Conservation (phyloP, 1,140 invertebrate species). For the Rhagoletis zephyria region DNA sequence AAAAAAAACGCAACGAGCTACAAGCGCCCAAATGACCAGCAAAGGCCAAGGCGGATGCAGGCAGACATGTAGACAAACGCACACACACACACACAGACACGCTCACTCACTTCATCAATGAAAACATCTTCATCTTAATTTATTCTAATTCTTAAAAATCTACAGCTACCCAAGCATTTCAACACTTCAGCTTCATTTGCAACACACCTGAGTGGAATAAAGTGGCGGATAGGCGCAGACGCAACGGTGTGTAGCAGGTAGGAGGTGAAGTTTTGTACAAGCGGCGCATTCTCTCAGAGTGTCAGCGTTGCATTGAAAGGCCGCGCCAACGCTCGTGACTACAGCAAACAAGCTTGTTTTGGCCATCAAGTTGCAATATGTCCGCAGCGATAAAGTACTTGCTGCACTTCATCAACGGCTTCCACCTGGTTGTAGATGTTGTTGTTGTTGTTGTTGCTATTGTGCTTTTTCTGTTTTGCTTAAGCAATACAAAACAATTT, state of each 20-base stretch:
- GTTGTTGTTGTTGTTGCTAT: neutral
- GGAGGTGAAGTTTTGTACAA: neutral
- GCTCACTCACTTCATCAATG: neutral
- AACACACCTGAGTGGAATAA: slow-evolving; percentile 2
- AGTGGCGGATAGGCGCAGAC: neutral
- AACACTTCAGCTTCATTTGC: slow-evolving; percentile 36
- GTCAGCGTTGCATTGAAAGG: neutral
- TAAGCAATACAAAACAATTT: slow-evolving; percentile 11
- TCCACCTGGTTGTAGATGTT: neutral
- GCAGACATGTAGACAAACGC: too few relatives aligned
- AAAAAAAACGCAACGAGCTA: neutral
- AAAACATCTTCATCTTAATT: slow-evolving; percentile 44
- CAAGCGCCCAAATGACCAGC: neutral
- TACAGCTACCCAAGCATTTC: neutral
- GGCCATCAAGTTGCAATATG: neutral
- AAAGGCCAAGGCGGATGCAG: neutral
- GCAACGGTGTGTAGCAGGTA: neutral
- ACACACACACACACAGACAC: neutral
- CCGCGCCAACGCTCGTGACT: neutral
- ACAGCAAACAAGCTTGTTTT: slow-evolving; percentile 4
- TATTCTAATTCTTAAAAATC: slow-evolving; percentile 49
- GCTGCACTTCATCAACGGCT: neutral
- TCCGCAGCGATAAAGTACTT: neutral
- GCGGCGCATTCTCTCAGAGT: neutral
- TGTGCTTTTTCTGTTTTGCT: neutral